A percentile compares a stretch with the other conserved stretches of the same genome.
Evolutionary conservation across 2,888 invertebrate genomes (phyloP).

Genomic region (Dyspetes luteomarginatus): DNA sequence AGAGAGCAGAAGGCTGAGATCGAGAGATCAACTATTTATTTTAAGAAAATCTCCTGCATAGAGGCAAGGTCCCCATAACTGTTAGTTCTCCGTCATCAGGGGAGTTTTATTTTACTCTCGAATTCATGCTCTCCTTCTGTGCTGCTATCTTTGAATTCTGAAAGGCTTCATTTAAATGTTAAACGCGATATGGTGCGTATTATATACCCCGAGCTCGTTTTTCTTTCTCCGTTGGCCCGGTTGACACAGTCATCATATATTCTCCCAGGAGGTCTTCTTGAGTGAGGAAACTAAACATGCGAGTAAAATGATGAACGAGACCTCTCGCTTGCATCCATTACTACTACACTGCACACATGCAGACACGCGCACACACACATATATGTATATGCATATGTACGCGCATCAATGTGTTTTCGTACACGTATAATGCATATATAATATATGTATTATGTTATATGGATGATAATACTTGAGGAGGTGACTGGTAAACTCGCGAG

Average conservation of each 20-base stretch:
- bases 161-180: constrained; percentile 47
- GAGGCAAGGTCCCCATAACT: background rate
- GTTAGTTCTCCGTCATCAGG: constrained; percentile 23
- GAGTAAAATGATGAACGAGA: background rate
- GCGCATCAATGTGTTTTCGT: background rate
- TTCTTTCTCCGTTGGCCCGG: constrained; percentile 32
- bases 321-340: background rate
- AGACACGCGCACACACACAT: too few relatives aligned
- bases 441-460: constrained; percentile 73
- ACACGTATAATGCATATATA: constrained; percentile 64
- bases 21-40: background rate
- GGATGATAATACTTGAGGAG: constrained; percentile 74
- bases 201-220: background rate
- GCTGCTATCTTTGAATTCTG: constrained; percentile 40
- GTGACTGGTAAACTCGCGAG: constrained; percentile 55
- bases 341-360: too few relatives aligned
- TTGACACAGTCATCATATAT: constrained; percentile 70
- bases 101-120: constrained; percentile 13
- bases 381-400: too few relatives aligned
- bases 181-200: constrained; percentile 30
- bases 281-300: constrained; percentile 27
- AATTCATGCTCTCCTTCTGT: constrained; percentile 3
- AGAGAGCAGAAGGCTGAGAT: background rate
- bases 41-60: constrained; percentile 37
- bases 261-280: constrained; percentile 46